These are phyloP conservation scores for Meda fulgida DNA, from an alignment of 2,797 vertebrate genomes.

Conservation along the genomic window DNA sequence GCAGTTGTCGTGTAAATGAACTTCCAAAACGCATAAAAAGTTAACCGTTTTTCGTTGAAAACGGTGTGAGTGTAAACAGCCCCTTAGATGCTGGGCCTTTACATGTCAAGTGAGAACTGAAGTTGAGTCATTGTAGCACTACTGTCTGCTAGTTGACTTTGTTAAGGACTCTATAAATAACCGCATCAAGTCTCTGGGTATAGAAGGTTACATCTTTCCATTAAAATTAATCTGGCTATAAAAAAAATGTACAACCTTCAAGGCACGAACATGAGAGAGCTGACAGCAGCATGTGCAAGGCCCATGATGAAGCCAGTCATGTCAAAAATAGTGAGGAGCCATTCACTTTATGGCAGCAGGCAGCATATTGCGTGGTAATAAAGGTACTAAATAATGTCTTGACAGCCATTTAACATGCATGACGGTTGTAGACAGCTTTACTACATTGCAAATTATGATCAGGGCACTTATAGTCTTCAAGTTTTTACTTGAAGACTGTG, in stretches of 20 bases:
- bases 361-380: neutral
- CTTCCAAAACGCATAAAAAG: neutral
- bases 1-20: neutral
- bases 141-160: neutral
- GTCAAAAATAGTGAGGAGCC: neutral
- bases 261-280: constrained; percentile 13
- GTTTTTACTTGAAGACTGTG: neutral
- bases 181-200: constrained; percentile 1
- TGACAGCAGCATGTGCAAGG: constrained; percentile 1
- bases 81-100: neutral
- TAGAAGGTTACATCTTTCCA: neutral
- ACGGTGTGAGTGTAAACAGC: neutral
- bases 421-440: neutral
- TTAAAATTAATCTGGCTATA: constrained; percentile 27
- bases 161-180: constrained; percentile 23
- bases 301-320: constrained; percentile 13
- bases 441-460: neutral
- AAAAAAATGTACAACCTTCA: constrained; percentile 23
- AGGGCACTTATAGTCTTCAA: neutral
- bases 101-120: neutral
- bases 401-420: neutral
- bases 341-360: neutral
- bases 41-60: neutral
- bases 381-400: neutral
- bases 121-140: neutral